These are phyloP conservation scores for Isichthys henryi DNA, from an alignment of 2,113 vertebrate genomes.

Conservation along the genomic window DNA sequence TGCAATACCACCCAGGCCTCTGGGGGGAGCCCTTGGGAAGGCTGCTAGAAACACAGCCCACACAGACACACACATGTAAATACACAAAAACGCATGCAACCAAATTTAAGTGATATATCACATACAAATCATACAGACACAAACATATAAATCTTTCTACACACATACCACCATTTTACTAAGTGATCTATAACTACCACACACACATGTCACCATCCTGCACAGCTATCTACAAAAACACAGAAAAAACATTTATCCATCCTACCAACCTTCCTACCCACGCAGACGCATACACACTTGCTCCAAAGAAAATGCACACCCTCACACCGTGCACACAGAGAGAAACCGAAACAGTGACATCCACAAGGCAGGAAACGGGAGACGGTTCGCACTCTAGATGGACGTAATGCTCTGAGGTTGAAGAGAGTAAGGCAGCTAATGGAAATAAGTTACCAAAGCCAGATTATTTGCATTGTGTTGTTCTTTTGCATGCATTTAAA, in stretches of 20 bases:
- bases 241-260: neutral
- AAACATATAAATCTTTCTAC: neutral
- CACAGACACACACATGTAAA: neutral
- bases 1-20: slow-evolving; percentile 21
- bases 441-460: too few species aligned
- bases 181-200: neutral
- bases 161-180: neutral
- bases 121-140: neutral
- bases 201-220: neutral
- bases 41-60: neutral
- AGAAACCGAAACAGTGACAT: neutral
- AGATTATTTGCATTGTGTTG: too few species aligned
- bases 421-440: slow-evolving; percentile 64
- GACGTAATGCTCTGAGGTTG: slow-evolving; percentile 29
- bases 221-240: neutral
- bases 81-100: neutral
- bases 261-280: neutral
- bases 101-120: neutral
- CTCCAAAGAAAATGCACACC: neutral
- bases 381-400: neutral
- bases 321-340: neutral
- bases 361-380: slow-evolving; percentile 23
- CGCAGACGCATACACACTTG: neutral
- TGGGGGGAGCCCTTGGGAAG: neutral
- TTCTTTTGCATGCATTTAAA: too few species aligned